These are phyloP conservation scores for Hippasteria phrygiana DNA, from an alignment of 53 echinoderm and acorn worm genomes.

Conservation along the genomic window DNA sequence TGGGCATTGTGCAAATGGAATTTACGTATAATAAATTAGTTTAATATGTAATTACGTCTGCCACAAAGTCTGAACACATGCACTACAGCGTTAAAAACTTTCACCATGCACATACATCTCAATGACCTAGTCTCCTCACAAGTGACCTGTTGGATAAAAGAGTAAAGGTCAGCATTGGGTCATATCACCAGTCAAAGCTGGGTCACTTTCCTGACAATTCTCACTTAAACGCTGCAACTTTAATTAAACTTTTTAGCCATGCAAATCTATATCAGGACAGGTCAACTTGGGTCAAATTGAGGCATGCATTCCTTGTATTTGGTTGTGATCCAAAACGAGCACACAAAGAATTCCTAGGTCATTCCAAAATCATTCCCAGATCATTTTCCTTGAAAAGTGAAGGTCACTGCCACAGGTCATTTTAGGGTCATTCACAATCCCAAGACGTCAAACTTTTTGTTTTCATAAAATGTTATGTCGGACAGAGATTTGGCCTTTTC, in stretches of 20 bases:
- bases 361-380: conserved; percentile 28
- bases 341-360: conserved; percentile 6
- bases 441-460: neutral
- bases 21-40: too few relatives aligned
- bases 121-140: too few relatives aligned
- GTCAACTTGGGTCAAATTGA: neutral
- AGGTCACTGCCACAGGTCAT: neutral
- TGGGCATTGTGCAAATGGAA: too few relatives aligned
- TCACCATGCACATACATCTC: too few relatives aligned
- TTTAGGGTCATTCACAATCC: neutral
- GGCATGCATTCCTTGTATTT: neutral
- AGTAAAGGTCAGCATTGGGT: conserved; percentile 34
- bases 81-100: too few relatives aligned
- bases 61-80: too few relatives aligned
- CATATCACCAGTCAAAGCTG: conserved; percentile 16
- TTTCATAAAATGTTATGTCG: too few relatives aligned
- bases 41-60: too few relatives aligned
- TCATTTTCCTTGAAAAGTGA: neutral
- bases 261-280: neutral
- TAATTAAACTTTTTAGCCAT: neutral
- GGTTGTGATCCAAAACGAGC: neutral
- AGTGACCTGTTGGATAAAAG: too few relatives aligned
- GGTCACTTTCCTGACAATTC: conserved; percentile 37
- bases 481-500: too few relatives aligned
- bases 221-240: neutral